Evolutionary conservation across 1,140 invertebrate genomes (phyloP).

Genomic region (Aphelenchoides besseyi): DNA sequence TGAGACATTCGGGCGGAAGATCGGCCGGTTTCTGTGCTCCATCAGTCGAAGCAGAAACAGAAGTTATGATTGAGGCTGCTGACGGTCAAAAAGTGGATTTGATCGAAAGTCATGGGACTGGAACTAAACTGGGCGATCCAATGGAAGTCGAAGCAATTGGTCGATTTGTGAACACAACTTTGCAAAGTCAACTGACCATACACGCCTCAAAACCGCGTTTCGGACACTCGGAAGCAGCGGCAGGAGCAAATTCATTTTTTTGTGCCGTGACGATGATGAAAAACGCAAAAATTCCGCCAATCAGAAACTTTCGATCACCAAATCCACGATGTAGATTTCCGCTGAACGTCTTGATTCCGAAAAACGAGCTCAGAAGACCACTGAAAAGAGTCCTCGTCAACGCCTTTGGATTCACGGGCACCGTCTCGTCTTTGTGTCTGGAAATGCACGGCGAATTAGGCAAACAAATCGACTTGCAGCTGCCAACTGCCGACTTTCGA

Average conservation of each 20-base stretch:
- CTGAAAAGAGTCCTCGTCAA: slow-evolving; percentile 38
- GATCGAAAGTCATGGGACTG: slow-evolving; percentile 90
- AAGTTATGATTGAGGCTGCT: slow-evolving; percentile 77
- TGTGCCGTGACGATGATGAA: slow-evolving; percentile 29
- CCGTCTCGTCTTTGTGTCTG: slow-evolving; percentile 37
- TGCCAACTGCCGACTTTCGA: background rate
- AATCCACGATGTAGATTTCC: slow-evolving; percentile 23
- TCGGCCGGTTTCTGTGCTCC: slow-evolving; percentile 76
- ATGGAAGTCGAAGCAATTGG: slow-evolving; percentile 84
- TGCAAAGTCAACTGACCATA: slow-evolving; percentile 1
- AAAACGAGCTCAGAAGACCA: slow-evolving; percentile 31
- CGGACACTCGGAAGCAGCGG: slow-evolving; percentile 49
- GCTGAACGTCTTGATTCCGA: slow-evolving; percentile 15
- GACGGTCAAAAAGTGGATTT: slow-evolving; percentile 74
- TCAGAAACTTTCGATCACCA: slow-evolving; percentile 43
- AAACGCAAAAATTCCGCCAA: slow-evolving; percentile 21
- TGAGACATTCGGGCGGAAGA: slow-evolving; percentile 39
- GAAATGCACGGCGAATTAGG: slow-evolving; percentile 14
- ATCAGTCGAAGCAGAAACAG: slow-evolving; percentile 76
- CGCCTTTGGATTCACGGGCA: slow-evolving; percentile 56
- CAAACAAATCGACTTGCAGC: background rate
- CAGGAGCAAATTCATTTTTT: slow-evolving; percentile 41
- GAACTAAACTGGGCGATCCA: slow-evolving; percentile 82
- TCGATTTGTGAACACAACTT: slow-evolving; percentile 23
- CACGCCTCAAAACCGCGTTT: slow-evolving; percentile 31